phyloP scores from a whole-genome alignment of 1,140 invertebrate species.

The Bombus balteatus region DNA sequence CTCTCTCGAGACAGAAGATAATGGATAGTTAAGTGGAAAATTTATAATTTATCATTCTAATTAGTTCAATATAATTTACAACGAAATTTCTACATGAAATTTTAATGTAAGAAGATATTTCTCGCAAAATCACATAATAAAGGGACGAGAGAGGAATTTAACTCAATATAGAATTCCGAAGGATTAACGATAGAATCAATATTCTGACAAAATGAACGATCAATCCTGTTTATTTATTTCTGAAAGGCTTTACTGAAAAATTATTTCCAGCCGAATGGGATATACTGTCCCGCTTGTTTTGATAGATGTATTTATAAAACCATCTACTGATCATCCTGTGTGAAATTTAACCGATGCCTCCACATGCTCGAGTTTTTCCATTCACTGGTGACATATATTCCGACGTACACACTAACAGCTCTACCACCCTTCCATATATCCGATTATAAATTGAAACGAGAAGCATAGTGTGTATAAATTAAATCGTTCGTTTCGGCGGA shows the following conservation, averaged over 20 bases:
- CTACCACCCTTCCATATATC: background rate
- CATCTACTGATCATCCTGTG: conserved; percentile 3
- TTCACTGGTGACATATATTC: background rate
- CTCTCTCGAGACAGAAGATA: too few species aligned
- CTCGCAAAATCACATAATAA: background rate
- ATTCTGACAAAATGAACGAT: background rate
- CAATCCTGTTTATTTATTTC: background rate
- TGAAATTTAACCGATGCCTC: conserved; percentile 10
- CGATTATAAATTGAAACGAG: conserved; percentile 12
- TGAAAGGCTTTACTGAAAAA: background rate
- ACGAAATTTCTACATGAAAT: too few species aligned
- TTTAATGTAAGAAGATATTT: background rate
- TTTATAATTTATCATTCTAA: background rate
- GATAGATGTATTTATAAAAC: conserved; percentile 8
- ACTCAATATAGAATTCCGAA: background rate
- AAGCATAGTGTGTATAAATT: background rate
- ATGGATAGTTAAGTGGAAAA: background rate
- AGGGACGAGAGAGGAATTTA: background rate
- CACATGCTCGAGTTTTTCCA: conserved; percentile 5
- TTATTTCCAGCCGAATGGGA: background rate
- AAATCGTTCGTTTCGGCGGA: background rate
- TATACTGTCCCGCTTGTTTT: background rate
- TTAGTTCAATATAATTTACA: background rate
- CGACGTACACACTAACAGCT: background rate
- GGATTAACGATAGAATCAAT: background rate